A percentile compares a stretch with the other conserved stretches of the same genome.
Conservation (phyloP, 2,797 vertebrate genomes). For the Myioborus melanocephalus region DNA sequence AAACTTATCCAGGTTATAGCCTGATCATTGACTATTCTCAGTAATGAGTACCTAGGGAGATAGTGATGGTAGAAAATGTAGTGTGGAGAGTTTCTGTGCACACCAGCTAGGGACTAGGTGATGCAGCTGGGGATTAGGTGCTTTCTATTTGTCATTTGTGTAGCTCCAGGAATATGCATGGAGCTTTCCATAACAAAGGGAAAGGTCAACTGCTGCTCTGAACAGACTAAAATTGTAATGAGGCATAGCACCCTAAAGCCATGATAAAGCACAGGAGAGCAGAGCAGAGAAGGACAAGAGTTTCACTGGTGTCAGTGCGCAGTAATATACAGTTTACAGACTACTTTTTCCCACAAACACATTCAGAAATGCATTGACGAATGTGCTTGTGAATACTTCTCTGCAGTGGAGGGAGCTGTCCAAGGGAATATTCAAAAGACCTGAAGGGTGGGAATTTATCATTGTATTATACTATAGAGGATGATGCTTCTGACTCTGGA, state of each 20-base stretch:
- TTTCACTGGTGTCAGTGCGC: background rate
- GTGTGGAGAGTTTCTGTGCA: background rate
- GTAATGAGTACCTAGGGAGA: background rate
- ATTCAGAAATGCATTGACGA: background rate
- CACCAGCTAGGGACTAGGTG: background rate
- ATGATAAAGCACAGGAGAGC: background rate
- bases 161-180: background rate
- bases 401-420: background rate
- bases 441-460: background rate
- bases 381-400: background rate
- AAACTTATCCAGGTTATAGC: background rate
- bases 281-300: background rate
- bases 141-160: conserved; percentile 3
- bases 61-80: background rate
- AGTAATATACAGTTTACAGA: background rate
- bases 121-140: background rate
- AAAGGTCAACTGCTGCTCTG: background rate
- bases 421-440: background rate
- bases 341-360: background rate
- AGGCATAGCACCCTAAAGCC: background rate
- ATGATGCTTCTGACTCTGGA: background rate
- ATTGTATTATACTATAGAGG: background rate
- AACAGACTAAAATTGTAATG: background rate
- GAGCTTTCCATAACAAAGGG: background rate
- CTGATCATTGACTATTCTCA: background rate